Base-by-base conservation (phyloP, 2,113 vertebrate species). In the Orycteropus afer region DNA sequence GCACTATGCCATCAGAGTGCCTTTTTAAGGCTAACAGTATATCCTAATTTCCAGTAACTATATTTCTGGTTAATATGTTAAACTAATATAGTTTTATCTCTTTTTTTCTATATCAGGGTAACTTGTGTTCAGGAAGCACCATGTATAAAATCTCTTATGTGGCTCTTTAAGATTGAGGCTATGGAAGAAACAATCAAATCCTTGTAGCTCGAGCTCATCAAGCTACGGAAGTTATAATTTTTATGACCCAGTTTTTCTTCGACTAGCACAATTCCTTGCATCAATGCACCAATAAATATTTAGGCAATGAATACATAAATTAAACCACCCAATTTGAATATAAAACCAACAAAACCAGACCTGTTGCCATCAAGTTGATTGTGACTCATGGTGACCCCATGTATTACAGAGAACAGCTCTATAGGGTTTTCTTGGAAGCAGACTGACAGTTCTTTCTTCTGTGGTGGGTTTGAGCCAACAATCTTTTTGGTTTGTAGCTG, bases 111-210 rank as follows among this genome's bases (percentile, higher is more conserved):
- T 71, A 74, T 86, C 53, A 53, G 17, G 61, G 29, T 78, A 86
- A 89, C 34, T 76, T 93, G 37, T 65, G 81, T 78, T 82, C 57
- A 89, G 18, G 86, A 18, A n/a, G 73, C 65, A 78, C 78, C 34
- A 59, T 12, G 40, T 86, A 32, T 27, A 74, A 47, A 80, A 79
- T 79, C 86, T 87, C 23, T 87, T 87, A 18, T 5, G 3, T 87
- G 42, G 7, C 49, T 89, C 57, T 65, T 89, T 91, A 40, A 95
- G 45, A 78, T 89, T 86, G 45, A 90, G 34, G 32, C 61, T 84
- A 34, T 42, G 27, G 85, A 83, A 12, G 63, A 86, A 71, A 86
- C 53, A 77, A 51, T 34, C 45, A 82, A 29, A 7, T 73, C 59
- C 25, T 86, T 20, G 29, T n/a, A 45, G 7, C 86, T 86, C 51